Conservation (phyloP, 2,113 vertebrate species). For the Pomatostomus ruficeps region DNA sequence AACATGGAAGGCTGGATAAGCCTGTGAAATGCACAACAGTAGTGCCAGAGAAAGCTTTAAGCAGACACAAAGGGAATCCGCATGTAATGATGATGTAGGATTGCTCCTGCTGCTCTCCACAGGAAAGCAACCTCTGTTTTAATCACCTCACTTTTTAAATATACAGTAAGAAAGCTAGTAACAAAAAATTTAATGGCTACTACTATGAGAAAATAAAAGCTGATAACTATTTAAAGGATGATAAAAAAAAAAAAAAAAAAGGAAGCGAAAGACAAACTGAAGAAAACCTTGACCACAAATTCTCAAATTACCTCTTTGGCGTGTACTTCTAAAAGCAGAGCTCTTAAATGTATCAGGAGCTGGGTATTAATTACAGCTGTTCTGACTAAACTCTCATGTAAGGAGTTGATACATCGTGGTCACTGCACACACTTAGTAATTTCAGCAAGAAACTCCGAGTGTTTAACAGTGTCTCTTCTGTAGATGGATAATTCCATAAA, state of each 20-base stretch:
- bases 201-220: neutral
- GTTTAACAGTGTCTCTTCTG: neutral
- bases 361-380: neutral
- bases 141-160: neutral
- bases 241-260: neutral
- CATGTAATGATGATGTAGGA: neutral
- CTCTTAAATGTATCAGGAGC: neutral
- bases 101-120: neutral
- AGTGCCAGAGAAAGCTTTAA: neutral
- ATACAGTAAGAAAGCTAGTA: neutral
- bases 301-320: neutral
- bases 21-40: neutral
- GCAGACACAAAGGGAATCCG: neutral
- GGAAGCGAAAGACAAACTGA: neutral
- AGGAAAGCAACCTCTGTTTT: neutral
- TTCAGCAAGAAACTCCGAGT: neutral
- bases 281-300: neutral
- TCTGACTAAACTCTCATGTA: neutral
- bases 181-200: neutral
- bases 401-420: fast-evolving
- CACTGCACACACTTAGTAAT: fast-evolving
- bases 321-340: neutral
- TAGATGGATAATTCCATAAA: neutral
- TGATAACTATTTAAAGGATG: neutral
- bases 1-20: neutral